Conservation (phyloP, 2,113 vertebrate species). For the Mustela nigripes region DNA sequence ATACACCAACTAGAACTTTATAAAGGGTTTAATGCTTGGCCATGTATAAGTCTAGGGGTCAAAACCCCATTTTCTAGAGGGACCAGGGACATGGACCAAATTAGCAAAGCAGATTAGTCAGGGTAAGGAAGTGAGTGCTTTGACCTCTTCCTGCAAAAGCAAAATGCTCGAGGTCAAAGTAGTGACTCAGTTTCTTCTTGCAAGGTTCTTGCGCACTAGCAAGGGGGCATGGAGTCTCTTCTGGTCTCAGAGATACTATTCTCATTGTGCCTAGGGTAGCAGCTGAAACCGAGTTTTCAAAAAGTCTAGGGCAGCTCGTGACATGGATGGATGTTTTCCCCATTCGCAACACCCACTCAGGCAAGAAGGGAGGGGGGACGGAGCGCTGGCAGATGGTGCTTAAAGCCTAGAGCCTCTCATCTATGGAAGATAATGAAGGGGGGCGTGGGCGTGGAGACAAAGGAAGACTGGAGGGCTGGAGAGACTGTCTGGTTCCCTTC, state of each 20-base stretch:
- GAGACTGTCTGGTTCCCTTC: neutral
- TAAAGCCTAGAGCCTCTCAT: constrained; percentile 12
- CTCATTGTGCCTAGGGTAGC: neutral
- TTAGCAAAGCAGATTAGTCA: constrained; percentile 30
- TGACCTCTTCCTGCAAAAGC: neutral
- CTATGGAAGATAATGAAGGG: neutral
- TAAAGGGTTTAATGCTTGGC: neutral
- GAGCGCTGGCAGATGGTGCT: constrained; percentile 35
- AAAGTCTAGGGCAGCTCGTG: neutral
- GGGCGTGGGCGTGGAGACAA: neutral
- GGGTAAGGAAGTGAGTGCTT: neutral
- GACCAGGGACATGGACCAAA: constrained; percentile 11
- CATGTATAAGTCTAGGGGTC: neutral
- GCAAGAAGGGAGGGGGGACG: neutral
- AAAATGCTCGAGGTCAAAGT: constrained; percentile 23
- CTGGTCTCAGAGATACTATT: neutral
- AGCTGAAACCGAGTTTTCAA: neutral
- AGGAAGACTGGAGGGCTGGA: neutral
- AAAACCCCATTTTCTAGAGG: constrained; percentile 64
- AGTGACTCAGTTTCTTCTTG: neutral
- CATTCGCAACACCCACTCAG: constrained; percentile 13
- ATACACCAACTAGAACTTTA: neutral
- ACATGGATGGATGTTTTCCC: constrained; percentile 29
- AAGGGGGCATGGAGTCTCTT: neutral
- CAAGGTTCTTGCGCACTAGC: neutral